Base-by-base conservation (phyloP, 2,888 invertebrate genomes). In the Auanema freiburgensis region DNA sequence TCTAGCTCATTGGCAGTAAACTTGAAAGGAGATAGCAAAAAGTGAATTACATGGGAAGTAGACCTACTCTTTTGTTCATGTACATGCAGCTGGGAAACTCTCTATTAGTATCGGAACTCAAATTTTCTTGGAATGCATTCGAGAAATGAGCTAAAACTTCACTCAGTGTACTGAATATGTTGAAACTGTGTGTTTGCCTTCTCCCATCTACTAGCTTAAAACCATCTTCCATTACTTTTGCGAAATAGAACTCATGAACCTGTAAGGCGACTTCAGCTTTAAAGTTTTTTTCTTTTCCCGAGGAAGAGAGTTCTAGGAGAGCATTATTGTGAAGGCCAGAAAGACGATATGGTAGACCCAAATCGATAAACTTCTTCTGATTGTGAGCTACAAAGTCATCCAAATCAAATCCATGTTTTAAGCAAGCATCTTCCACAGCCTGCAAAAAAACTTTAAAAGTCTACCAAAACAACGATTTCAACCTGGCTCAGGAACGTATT, bases 261-360 rank as follows among this genome's bases (percentile, higher is more conserved):
- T 78, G 78, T 43, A 78, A 55, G n/a, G 77, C 78, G 25, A 78
- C 57, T 24, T 77, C 76, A 16, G 71, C 70, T 2, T 55, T 58
- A 1, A 54, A 41, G 44, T 56, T 61, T 42, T 58, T 61, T 8
- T 59, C 18, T 2, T 44, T 41, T 12, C 41, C 52, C 24, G 62
- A 62, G 40, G 89, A 88, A 43, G 89, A 88, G 88, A 95, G 88
- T 86, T 95, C 94, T 55, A 95, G 86, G 59, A 89, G 89, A 49
- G 92, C 93, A 87, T 93, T 93, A 85, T 94, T 95, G 2, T 93
- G 90, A 61, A 95, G 86, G 41, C 92, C 92, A 59, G 92, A 90
- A 85, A 91, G 92, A 24, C 92, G 88, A 62, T 93, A 88, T 58
- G 90, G 90, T 49, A 89, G 87, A 50, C 91, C 89, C 52, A 90